Percentiles rank a stretch among this genome's conserved stretches.
Evolutionary conservation across 2,113 vertebrate species (phyloP).

Genomic region (Lates calcarifer): DNA sequence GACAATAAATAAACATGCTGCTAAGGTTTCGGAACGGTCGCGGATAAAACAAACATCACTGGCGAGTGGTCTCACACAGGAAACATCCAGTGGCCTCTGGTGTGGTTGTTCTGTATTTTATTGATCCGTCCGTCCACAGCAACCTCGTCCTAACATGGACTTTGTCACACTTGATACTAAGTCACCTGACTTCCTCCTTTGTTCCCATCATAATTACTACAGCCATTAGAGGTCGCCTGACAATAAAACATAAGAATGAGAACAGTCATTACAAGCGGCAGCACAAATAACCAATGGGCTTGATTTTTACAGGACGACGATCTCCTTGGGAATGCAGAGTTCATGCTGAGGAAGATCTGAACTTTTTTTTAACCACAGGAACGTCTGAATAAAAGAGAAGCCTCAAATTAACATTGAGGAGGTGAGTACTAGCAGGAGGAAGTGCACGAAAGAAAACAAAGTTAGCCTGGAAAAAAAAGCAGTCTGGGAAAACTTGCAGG

Average conservation of each 20-base stretch:
- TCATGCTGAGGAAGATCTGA: background rate
- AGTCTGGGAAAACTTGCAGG: slow-evolving; percentile 1
- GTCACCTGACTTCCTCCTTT: background rate
- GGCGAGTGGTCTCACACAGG: background rate
- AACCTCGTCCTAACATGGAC: background rate
- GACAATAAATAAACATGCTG: background rate
- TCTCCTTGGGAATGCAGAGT: background rate
- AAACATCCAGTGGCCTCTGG: background rate
- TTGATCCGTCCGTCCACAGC: background rate
- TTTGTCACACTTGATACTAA: background rate
- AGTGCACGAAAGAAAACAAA: background rate
- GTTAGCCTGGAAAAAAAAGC: background rate
- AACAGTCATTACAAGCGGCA: background rate
- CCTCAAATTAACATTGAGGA: slow-evolving; percentile 6
- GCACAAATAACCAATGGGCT: background rate
- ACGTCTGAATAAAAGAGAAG: background rate
- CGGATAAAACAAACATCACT: background rate
- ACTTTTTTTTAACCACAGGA: background rate
- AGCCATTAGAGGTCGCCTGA: no score
- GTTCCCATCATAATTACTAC: no score
- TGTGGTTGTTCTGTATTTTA: background rate
- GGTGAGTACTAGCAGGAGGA: slow-evolving; percentile 5
- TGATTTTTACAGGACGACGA: background rate
- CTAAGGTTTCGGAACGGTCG: background rate
- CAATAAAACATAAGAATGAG: background rate